These are phyloP conservation scores for Poicephalus gulielmi DNA, from an alignment of 2,113 vertebrate species.

Conservation along the genomic window DNA sequence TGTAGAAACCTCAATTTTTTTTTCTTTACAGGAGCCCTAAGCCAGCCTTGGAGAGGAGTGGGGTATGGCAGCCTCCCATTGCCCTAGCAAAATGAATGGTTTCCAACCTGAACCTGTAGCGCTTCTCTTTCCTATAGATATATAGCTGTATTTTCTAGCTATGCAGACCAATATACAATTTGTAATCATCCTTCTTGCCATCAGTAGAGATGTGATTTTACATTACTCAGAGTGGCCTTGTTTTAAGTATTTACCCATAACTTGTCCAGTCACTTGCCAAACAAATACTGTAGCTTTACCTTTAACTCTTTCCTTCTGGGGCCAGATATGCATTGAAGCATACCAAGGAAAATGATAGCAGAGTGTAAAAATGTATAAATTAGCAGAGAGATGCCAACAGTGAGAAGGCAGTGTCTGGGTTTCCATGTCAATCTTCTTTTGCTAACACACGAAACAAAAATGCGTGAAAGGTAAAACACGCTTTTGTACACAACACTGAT, in stretches of 20 bases:
- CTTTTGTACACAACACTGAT: background rate
- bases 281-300: background rate
- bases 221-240: background rate
- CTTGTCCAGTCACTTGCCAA: background rate
- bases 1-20: background rate
- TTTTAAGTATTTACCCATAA: background rate
- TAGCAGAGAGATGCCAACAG: background rate
- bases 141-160: background rate
- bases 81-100: background rate
- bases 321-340: background rate
- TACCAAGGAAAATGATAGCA: background rate
- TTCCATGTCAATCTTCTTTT: background rate
- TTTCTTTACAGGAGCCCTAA: background rate
- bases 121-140: background rate
- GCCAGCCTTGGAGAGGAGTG: background rate
- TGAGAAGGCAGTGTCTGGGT: background rate
- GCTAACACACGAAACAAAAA: background rate
- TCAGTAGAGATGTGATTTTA: background rate
- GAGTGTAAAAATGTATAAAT: background rate
- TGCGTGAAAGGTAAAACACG: background rate
- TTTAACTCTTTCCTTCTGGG: background rate
- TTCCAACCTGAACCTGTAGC: background rate
- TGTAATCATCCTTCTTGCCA: background rate
- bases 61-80: background rate
- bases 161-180: background rate